phyloP scores from a whole-genome alignment of 2,797 vertebrate genomes.

The Sebastes minor region DNA sequence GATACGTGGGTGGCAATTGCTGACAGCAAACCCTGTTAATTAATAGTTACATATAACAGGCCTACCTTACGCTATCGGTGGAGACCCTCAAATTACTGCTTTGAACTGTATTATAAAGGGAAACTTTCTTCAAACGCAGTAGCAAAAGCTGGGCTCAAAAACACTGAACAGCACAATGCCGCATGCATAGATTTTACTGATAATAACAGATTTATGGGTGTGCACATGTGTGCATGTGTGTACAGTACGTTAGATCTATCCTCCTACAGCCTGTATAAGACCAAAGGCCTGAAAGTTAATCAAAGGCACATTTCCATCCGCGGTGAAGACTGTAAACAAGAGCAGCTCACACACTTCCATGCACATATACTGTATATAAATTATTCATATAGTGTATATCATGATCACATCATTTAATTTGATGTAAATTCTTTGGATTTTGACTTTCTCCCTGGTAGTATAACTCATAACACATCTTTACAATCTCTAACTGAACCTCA shows the following conservation, averaged over 20 bases:
- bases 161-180: not conserved
- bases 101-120: not conserved
- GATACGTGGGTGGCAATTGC: conserved; percentile 45
- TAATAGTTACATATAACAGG: conserved; percentile 34
- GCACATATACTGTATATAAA: not conserved
- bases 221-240: not conserved
- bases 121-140: not conserved
- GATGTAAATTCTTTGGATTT: not conserved
- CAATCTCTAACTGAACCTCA: not conserved
- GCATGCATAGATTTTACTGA: not conserved
- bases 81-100: conserved; percentile 58
- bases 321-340: not conserved
- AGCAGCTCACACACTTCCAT: not conserved
- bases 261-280: not conserved
- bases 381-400: not conserved
- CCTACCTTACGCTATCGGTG: conserved; percentile 3
- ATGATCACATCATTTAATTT: not conserved
- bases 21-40: conserved; percentile 61
- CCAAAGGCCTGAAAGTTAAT: not conserved
- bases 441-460: not conserved
- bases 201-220: not conserved
- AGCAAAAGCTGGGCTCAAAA: conserved; percentile 1
- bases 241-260: not conserved
- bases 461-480: not conserved
- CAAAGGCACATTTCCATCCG: not conserved